phyloP scores from a whole-genome alignment of 2,113 vertebrate genomes.

The Ascaphus truei region DNA sequence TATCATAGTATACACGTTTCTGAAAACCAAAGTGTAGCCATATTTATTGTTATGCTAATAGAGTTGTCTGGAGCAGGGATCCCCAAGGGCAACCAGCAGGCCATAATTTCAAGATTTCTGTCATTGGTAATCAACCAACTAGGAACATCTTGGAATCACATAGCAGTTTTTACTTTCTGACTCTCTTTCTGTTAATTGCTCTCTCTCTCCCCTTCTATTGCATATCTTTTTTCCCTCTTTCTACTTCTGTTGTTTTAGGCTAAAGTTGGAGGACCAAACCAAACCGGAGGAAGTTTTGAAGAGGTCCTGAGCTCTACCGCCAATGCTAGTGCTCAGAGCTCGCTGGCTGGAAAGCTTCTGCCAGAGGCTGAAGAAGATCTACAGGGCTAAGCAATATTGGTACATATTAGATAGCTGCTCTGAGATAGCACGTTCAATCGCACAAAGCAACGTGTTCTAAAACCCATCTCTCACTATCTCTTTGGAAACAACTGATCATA shows the following conservation, averaged over 20 bases:
- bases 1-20: no score
- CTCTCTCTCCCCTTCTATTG: no score
- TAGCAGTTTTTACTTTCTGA: no score
- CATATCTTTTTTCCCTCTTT: conserved; percentile 12
- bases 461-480: neutral
- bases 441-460: neutral
- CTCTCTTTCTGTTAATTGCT: no score
- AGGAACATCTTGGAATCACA: no score
- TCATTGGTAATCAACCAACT: no score
- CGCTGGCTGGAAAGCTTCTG: conserved; percentile 55
- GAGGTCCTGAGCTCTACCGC: conserved; percentile 92
- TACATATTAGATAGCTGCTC: neutral
- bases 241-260: conserved; percentile 63
- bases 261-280: conserved; percentile 75
- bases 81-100: no score
- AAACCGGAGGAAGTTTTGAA: conserved; percentile 82
- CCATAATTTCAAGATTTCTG: no score
- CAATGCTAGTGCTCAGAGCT: conserved; percentile 81
- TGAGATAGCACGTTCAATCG: neutral
- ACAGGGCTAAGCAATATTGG: conserved; percentile 59
- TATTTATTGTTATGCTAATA: no score
- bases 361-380: conserved; percentile 62
- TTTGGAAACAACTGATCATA: neutral
- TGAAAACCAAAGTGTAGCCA: no score
- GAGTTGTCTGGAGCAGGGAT: no score